Percentiles rank a stretch among this genome's conserved stretches.
These are phyloP conservation scores for Nemurella pictetii DNA, from an alignment of 2,888 invertebrate genomes.

Conservation along the genomic window DNA sequence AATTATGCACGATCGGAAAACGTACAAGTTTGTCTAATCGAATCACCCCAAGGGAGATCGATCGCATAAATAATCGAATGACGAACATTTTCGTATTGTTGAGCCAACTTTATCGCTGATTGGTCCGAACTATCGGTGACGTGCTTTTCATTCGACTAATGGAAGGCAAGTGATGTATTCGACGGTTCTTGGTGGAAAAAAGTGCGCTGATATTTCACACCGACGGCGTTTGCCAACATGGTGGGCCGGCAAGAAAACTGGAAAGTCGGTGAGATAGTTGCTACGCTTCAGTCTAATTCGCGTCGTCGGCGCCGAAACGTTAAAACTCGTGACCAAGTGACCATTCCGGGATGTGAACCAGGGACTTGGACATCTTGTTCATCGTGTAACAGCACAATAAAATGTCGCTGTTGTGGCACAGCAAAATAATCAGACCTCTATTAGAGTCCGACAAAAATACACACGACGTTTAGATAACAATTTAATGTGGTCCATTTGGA, in stretches of 20 bases:
- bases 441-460: not conserved
- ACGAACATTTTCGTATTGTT: not conserved
- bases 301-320: not conserved
- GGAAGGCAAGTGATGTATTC: not conserved
- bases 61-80: constrained; percentile 22
- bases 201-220: not conserved
- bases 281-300: not conserved
- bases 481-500: not conserved
- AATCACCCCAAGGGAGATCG: not conserved
- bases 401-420: not conserved
- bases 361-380: not conserved
- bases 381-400: not conserved
- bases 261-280: not conserved
- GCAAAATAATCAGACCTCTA: not conserved
- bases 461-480: not conserved
- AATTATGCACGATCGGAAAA: not conserved
- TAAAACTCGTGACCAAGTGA: not conserved
- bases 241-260: not conserved
- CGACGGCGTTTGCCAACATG: not conserved
- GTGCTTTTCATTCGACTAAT: constrained; percentile 11
- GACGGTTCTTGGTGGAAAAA: not conserved
- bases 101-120: constrained; percentile 5
- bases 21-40: not conserved
- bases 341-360: not conserved
- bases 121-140: not conserved